Percentiles rank a stretch among this genome's conserved stretches.
These are phyloP conservation scores for Lepidurus arcticus DNA, from an alignment of 1,140 invertebrate genomes.

Conservation along the genomic window DNA sequence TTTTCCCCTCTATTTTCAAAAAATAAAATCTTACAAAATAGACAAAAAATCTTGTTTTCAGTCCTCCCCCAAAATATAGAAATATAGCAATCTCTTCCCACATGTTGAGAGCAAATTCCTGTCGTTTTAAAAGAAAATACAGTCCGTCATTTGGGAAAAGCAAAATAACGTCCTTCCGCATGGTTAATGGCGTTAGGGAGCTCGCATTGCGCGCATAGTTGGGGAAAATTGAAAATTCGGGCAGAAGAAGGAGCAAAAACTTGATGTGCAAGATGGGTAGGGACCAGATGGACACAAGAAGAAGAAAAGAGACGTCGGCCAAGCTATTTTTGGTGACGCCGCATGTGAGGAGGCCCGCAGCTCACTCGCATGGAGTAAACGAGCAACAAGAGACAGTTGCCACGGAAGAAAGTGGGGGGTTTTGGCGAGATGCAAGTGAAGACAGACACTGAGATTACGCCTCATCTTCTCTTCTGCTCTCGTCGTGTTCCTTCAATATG, in stretches of 20 bases:
- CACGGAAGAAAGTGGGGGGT: not conserved
- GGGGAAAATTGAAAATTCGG: not conserved
- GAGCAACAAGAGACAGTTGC: not conserved
- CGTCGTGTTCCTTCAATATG: not conserved
- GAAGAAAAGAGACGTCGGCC: not conserved
- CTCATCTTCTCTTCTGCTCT: not conserved
- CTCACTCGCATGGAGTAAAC: not conserved
- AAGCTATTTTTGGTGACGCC: slow-evolving; percentile 6
- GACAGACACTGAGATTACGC: slow-evolving; percentile 3
- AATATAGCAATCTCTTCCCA: no score
- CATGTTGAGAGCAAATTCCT: no score
- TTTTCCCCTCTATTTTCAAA: not conserved
- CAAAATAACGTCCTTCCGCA: not conserved
- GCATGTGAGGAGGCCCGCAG: not conserved
- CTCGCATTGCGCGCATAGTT: not conserved
- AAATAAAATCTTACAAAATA: no score
- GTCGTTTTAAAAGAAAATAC: not conserved
- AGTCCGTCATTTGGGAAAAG: not conserved
- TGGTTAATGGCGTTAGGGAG: not conserved
- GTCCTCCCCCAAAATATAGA: no score
- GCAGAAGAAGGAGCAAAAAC: not conserved
- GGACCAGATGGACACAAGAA: no score
- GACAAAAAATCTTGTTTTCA: no score
- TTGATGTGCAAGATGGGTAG: not conserved
- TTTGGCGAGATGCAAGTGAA: not conserved